phyloP scores from a whole-genome alignment of 2,797 vertebrate species.

The Pseudochirops cupreus region DNA sequence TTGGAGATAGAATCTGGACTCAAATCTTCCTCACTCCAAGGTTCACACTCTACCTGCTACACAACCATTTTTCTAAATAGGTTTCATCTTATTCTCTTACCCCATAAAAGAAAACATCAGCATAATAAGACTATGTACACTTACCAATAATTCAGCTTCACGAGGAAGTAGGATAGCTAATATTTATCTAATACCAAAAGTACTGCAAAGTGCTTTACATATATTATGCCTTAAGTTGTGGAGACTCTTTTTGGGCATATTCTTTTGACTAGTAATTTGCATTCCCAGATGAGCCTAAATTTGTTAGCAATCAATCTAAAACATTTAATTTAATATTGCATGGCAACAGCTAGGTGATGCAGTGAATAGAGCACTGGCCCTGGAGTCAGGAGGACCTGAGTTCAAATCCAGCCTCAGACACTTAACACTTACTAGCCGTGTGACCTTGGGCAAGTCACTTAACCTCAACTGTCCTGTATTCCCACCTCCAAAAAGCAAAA shows the following conservation, averaged over 20 bases:
- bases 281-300: background rate
- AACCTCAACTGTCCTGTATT: too few relatives aligned
- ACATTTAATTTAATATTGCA: background rate
- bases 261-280: constrained; percentile 1
- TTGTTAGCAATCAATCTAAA: background rate
- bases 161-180: background rate
- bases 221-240: background rate
- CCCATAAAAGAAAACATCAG: background rate
- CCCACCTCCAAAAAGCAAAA: too few relatives aligned
- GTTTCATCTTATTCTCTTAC: background rate
- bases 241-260: background rate
- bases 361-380: too few relatives aligned
- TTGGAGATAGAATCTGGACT: background rate
- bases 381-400: too few relatives aligned
- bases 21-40: background rate
- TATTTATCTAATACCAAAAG: background rate
- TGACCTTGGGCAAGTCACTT: too few relatives aligned
- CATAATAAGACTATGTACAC: background rate
- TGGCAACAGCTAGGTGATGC: background rate
- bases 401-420: too few relatives aligned
- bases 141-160: background rate
- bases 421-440: too few relatives aligned
- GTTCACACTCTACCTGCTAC: background rate
- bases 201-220: background rate
- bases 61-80: background rate